Evolutionary conservation across 2,888 invertebrate genomes (phyloP), one percentile per base, ranked within the genome.

Genomic region (Pterostichus niger): DNA sequence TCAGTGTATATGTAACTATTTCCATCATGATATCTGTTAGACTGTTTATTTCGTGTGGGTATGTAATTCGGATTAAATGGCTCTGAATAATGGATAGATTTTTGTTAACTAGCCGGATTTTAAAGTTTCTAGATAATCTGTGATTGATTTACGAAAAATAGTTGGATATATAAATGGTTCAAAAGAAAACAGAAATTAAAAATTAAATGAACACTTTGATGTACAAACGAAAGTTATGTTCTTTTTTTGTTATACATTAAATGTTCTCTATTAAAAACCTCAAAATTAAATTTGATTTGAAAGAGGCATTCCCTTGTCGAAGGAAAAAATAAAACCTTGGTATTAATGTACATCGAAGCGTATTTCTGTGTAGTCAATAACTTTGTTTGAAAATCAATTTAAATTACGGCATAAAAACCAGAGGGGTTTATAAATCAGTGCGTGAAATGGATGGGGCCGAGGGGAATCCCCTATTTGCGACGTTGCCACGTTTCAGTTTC

Each of bases 331-430:
- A 64, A 64, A 64, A 35, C 64, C 40, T 6, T 7, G 68, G 46
- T 44, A 71, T 71, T 44, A 71, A 71, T 44, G 68, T 40, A 71
- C 44, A 44, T 71, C 68, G 68, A 44, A 71, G 68, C 68, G 68
- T 64, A 52, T 17, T 44, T 71, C 46, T 71, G 68, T 81, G 56
- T 61, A 82, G 73, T 75, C 82, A 82, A 82, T 82, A 82, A 82
- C 75, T 75, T 73, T 82, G 75, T 82, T 82, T 82, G 82, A 73
- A 82, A 82, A 82, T 82, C 82, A 82, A 82, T 82, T 82, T 82
- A 75, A 82, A 82, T 75, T 82, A 82, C 75, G 75, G 56, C 73
- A 82, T 75, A 82, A 82, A 82, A 82, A 75, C 82, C 73, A 75
- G 75, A 35, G 75, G 82, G 75, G 75, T 73, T 75, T 82, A 81